Evolutionary conservation across 2,113 vertebrate species (phyloP).

Genomic region (Elephantulus edwardii): DNA sequence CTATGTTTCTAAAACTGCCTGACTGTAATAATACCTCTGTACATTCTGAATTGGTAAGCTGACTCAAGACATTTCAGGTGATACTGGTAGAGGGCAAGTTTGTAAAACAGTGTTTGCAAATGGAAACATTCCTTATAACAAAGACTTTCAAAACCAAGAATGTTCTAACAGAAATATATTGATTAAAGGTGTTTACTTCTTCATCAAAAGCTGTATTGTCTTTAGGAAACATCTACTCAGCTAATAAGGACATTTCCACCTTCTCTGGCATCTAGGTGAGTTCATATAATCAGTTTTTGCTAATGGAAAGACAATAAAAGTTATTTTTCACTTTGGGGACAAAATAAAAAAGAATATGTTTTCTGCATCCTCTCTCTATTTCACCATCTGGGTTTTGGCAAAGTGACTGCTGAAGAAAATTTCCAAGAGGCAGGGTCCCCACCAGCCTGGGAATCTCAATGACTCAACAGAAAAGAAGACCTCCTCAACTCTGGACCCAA

Average conservation of each 20-base stretch:
- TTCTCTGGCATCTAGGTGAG: background rate
- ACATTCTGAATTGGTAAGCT: background rate
- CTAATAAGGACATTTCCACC: background rate
- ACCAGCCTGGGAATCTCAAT: background rate
- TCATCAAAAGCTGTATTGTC: background rate
- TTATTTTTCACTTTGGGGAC: background rate
- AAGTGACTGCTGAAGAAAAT: background rate
- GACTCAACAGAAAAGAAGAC: background rate
- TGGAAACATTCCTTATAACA: background rate
- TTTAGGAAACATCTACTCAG: background rate
- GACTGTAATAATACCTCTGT: background rate
- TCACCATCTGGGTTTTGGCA: background rate
- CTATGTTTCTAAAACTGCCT: background rate
- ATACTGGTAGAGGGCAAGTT: background rate
- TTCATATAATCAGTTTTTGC: background rate
- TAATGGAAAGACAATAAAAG: background rate
- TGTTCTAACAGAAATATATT: background rate
- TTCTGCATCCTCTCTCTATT: background rate
- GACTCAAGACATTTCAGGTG: background rate
- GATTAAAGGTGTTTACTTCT: background rate
- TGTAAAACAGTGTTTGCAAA: background rate
- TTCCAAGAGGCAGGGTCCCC: background rate
- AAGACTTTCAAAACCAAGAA: background rate
- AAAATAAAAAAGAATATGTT: background rate
- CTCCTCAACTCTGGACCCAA: background rate